These are phyloP conservation scores for Scaptomyza caliginosa DNA, from an alignment of 2,888 invertebrate species.

Conservation along the genomic window DNA sequence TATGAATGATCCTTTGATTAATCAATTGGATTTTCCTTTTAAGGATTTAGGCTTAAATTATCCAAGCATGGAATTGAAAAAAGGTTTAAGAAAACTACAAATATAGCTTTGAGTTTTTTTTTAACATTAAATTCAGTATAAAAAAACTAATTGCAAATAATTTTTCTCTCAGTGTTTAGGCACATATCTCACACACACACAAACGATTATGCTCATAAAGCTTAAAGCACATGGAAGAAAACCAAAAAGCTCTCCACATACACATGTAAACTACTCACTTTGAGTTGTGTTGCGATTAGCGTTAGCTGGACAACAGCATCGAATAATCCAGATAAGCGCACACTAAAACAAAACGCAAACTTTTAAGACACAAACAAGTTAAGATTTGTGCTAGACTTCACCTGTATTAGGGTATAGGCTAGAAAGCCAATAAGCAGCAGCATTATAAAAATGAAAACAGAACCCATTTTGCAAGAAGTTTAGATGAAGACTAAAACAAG, in stretches of 20 bases:
- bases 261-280: conserved; percentile 24
- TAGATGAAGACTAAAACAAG: conserved; percentile 53
- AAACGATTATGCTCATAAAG: neutral
- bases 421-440: conserved; percentile 48
- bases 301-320: conserved; percentile 22
- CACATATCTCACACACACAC: neutral
- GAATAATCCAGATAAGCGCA: conserved; percentile 42
- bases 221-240: neutral
- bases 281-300: conserved; percentile 2
- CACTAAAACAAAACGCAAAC: conserved; percentile 38
- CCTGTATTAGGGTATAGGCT: conserved; percentile 53
- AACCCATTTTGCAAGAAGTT: conserved; percentile 51
- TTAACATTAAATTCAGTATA: no score
- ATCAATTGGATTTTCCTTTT: no score
- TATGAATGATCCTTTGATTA: no score
- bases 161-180: neutral
- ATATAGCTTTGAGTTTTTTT: no score
- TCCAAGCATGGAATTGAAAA: no score
- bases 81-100: no score
- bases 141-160: neutral
- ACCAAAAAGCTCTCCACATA: neutral
- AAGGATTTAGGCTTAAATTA: no score
- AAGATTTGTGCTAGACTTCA: neutral
- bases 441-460: conserved; percentile 30
- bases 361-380: neutral